These are phyloP conservation scores for Caenorhabditis panamensis DNA, from an alignment of 2,888 invertebrate species.

Conservation along the genomic window DNA sequence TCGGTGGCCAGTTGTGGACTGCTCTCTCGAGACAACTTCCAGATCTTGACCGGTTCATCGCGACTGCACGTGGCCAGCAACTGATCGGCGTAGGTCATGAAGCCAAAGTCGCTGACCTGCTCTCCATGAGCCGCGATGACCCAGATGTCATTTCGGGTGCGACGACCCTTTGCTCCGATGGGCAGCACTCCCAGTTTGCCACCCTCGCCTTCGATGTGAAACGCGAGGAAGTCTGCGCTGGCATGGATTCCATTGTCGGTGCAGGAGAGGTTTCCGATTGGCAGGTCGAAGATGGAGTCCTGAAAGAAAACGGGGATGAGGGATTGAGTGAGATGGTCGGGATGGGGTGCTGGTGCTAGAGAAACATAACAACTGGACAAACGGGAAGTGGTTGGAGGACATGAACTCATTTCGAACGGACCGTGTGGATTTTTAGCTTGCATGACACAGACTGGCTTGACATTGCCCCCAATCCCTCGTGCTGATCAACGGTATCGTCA, in stretches of 20 bases:
- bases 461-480: neutral
- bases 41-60: constrained; percentile 82
- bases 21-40: constrained; percentile 85
- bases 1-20: constrained; percentile 51
- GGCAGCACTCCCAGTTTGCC: constrained; percentile 93
- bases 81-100: constrained; percentile 95
- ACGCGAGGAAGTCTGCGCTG: constrained; percentile 94
- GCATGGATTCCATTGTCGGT: constrained; percentile 96
- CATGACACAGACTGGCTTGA: constrained; percentile 22
- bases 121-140: constrained; percentile 84
- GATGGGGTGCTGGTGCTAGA: neutral
- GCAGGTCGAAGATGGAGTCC: constrained; percentile 89
- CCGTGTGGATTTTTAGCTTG: constrained; percentile 58
- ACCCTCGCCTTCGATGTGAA: constrained; percentile 94
- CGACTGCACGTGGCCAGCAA: constrained; percentile 89
- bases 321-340: neutral
- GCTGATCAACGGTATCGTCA: constrained; percentile 7
- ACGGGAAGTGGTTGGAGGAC: neutral
- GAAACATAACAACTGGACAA: constrained; percentile 22
- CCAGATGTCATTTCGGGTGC: constrained; percentile 86
- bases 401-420: constrained; percentile 27
- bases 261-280: constrained; percentile 93
- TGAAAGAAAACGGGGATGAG: constrained; percentile 66
- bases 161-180: constrained; percentile 91
- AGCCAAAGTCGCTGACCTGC: constrained; percentile 94